phyloP scores from a whole-genome alignment of 2,113 vertebrate species.

The Ptychochromis oligacanthus region DNA sequence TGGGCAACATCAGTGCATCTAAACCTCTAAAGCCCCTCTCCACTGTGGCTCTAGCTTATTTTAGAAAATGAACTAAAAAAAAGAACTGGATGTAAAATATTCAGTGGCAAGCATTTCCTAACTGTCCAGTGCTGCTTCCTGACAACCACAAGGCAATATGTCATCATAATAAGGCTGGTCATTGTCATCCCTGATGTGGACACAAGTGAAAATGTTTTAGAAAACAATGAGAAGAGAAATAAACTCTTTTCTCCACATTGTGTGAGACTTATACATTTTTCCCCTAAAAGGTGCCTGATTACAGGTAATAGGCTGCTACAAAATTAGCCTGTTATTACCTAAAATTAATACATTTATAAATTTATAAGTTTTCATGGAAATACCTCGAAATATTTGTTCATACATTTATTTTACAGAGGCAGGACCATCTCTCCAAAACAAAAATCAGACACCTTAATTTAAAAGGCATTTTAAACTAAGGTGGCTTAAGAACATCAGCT shows the following conservation, averaged over 20 bases:
- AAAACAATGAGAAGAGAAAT: neutral
- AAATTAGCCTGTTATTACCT: neutral
- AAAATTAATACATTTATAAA: no score
- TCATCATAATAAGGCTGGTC: neutral
- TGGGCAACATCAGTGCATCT: neutral
- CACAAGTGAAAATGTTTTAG: neutral
- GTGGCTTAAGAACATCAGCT: no score
- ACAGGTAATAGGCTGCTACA: no score
- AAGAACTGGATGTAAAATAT: neutral
- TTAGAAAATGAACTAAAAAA: no score
- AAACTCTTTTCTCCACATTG: neutral
- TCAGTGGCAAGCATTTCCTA: neutral
- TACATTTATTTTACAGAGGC: neutral
- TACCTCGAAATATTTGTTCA: neutral
- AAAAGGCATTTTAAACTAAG: neutral
- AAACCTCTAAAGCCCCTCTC: neutral
- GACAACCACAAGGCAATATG: rapidly evolving
- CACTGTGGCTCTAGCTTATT: no score
- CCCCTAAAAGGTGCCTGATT: neutral
- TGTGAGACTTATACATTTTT: neutral
- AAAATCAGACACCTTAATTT: neutral
- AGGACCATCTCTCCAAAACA: neutral
- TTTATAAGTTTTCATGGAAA: no score
- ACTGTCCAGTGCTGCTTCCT: no score
- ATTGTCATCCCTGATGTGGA: neutral